A percentile compares a stretch with the other conserved stretches of the same genome.
These are phyloP conservation scores for Anabacerthia variegaticeps DNA, from an alignment of 2,797 vertebrate genomes.

Conservation along the genomic window DNA sequence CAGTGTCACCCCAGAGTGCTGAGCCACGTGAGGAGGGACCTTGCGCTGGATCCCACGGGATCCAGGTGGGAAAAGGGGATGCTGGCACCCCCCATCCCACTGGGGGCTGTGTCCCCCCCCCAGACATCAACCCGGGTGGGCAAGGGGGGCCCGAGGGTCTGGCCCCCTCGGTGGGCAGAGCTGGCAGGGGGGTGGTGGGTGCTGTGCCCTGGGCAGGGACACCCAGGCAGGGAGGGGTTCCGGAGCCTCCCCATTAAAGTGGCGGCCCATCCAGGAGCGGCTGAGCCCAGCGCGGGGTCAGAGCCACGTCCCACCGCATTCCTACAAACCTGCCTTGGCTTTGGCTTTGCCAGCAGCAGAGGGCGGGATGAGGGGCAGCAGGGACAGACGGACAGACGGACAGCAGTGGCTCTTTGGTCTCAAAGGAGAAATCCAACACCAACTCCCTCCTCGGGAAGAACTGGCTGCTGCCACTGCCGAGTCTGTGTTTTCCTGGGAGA, in stretches of 20 bases:
- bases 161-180: accelerated
- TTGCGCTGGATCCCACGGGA: background rate
- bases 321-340: background rate
- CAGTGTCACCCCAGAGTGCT: background rate
- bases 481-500: background rate
- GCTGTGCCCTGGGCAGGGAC: background rate
- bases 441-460: background rate
- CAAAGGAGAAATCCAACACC: accelerated
- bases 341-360: accelerated
- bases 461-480: background rate
- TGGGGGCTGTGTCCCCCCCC: background rate
- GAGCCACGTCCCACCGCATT: background rate
- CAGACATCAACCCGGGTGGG: background rate
- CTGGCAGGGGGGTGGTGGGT: background rate
- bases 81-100: too few relatives aligned
- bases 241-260: accelerated
- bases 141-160: background rate
- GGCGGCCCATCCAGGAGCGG: accelerated
- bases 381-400: background rate
- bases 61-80: background rate
- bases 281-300: accelerated
- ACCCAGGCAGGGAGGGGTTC: background rate
- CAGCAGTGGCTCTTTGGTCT: accelerated
- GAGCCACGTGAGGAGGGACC: background rate
- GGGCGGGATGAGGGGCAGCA: accelerated